Evolutionary conservation across 2,113 vertebrate genomes (phyloP), one percentile per base, ranked within the genome.

Genomic region (Opisthocomus hoazin): DNA sequence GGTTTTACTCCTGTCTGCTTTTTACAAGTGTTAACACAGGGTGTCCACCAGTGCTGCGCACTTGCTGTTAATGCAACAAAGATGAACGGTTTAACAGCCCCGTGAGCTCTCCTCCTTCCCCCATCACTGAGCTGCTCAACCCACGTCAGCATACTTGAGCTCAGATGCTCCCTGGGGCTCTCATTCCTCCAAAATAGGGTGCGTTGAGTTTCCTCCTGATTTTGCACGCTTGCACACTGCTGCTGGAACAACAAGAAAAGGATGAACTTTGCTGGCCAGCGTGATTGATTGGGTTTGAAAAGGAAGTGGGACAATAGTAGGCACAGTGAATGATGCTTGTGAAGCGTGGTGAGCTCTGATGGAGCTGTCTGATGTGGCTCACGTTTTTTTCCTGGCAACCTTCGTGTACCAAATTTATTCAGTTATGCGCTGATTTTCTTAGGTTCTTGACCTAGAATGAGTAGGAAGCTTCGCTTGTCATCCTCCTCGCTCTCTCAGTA

Each of bases 1-100:
- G 95, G 77, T 86, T 96, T 91, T 41, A 39, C 53, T 96, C 86
- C 95, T 54, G 53, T 79, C 93, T 94, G 82, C 63, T 90, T 65
- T 82, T 73, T 29, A 36, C 57, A 15, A 87, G 87, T 53, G 87
- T 41, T 43, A 84, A 80, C 76, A 41, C 2, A 0, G 78, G 79
- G 51, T 7, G 13, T 39, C 90, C 92, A 77, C 88, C n/a, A 26
- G 68, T 0, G 77, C 91, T 3, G 5, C 61, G 79, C 23, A 27
- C 48, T 97, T 34, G 64, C 65, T 91, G 70, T 53, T 89, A 70
- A 63, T 51, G 92, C 51, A 92, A 64, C 86, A 89, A 93, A 93
- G 95, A 94, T 48, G 82, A 93, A 93, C 32, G 70, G 70, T 43
- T 68, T 37, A 30, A 37, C 6, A n/a, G 32, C 71, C 41, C 56